Base-by-base conservation (phyloP, 2,888 invertebrate genomes). In the Allophyes oxyacanthae region DNA sequence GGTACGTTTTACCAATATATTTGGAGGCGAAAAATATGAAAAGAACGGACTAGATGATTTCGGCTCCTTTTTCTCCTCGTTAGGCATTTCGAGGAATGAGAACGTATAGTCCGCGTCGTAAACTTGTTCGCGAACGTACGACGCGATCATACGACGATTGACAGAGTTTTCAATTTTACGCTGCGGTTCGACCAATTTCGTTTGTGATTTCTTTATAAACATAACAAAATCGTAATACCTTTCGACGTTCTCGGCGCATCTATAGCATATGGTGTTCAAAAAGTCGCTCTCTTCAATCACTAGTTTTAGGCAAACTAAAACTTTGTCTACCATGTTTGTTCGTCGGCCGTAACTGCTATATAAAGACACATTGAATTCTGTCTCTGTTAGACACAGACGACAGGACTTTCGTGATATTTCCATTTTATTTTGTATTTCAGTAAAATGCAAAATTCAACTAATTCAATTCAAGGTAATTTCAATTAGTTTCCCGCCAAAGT, bases 301-400 rank as follows among this genome's bases (percentile, higher is more conserved):
- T 40, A 92, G 53, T 75, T 91, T 88, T 8, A 92, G 67, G 68
- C 90, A 91, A 48, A 86, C 83, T 30, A 87, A 73, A 48, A 92
- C 87, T 83, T 94, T 92, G 43, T 90, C 85, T 3, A 87, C 53
- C 75, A 92, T 85, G 53, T 87, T 85, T 4, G 81, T 84, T 76
- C 82, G 85, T 38, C 81, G 81, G 59, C 89, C 85, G 64, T 86
- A 89, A 63, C 63, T 85, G 52, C 91, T 85, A 68, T 86, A 87
- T 49, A 93, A 63, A 26, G 90, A 87, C 34, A 88, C 84, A 69
- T 88, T 92, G 65, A 94, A 92, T 59, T 92, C 90, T 6, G 86
- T 82, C 66, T 88, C 89, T 10, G 84, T 81, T 61, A 91, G 67
- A 82, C 92, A 92, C 44, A 92, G 68, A 50, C 91, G 88, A 70